Percentiles rank a stretch among this genome's conserved stretches.
Conservation (phyloP, 2,888 invertebrate genomes). For the Microplitis deprimator region DNA sequence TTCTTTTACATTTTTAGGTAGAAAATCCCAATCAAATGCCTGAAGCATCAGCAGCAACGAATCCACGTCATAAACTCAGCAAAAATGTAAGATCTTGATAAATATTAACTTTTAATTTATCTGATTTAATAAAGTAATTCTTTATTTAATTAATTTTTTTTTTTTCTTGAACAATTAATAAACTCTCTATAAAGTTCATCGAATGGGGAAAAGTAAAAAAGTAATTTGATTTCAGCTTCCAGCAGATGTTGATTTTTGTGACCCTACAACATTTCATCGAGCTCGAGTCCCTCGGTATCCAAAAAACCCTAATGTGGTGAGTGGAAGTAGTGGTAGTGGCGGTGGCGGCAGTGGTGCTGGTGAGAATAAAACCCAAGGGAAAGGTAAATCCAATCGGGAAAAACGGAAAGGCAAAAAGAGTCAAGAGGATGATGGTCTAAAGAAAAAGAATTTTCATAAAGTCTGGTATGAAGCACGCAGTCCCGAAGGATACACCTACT, state of each 20-base stretch:
- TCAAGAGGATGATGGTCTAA: constrained; percentile 51
- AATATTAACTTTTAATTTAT: not conserved
- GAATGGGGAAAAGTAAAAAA: not conserved
- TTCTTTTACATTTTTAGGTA: constrained; percentile 4
- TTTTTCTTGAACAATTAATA: not conserved
- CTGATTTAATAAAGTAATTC: not conserved
- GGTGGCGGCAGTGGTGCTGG: constrained; percentile 50
- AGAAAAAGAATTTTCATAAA: constrained; percentile 61
- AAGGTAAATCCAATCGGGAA: constrained; percentile 51
- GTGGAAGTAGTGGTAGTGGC: constrained; percentile 48
- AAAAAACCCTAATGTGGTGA: constrained; percentile 29
- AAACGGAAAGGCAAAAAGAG: constrained; percentile 63
- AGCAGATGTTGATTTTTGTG: constrained; percentile 62
- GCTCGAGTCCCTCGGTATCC: constrained; percentile 46
- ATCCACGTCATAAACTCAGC: constrained; percentile 51
- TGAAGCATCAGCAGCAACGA: constrained; percentile 53
- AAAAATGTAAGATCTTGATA: constrained; percentile 45
- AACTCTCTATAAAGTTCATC: not conserved
- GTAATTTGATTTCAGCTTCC: constrained; percentile 50
- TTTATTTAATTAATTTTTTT: not conserved
- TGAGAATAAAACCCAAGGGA: constrained; percentile 59
- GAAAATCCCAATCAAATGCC: constrained; percentile 55
- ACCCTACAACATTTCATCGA: constrained; percentile 54
- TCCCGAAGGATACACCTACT: constrained; percentile 85
- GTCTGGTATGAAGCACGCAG: constrained; percentile 87